Conservation (phyloP, 2,888 invertebrate genomes). For the Drosophila melanosoma region DNA sequence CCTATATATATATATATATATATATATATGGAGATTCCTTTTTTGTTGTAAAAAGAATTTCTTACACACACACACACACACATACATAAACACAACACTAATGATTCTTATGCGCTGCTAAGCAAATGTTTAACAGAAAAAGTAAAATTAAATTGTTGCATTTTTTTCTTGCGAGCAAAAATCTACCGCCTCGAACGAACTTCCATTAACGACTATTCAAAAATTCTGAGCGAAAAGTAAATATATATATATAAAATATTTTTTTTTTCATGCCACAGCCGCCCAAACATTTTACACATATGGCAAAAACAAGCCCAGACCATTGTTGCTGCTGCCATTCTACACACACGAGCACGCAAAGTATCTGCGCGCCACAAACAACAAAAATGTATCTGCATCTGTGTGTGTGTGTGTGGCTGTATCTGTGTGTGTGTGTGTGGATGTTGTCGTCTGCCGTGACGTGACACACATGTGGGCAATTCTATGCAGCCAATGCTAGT, state of each 20-base stretch:
- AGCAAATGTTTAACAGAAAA: constrained; percentile 47
- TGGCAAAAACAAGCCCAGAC: constrained; percentile 79
- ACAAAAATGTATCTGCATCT: constrained; percentile 29
- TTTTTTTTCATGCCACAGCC: constrained; percentile 50
- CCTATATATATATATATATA: constrained; percentile 6
- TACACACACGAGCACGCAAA: constrained; percentile 51
- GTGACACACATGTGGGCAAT: constrained; percentile 80
- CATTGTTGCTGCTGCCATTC: constrained; percentile 58
- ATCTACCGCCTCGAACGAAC: constrained; percentile 53
- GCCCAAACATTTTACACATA: constrained; percentile 78
- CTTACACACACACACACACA: constrained; percentile 6
- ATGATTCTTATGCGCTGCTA: constrained; percentile 53
- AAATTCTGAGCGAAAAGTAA: constrained; percentile 64
- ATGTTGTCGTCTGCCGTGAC: constrained; percentile 75
- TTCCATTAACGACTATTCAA: constrained; percentile 75
- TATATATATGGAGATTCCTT: constrained; percentile 5
- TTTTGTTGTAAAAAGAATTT: constrained; percentile 17
- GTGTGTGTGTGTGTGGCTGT: constrained; percentile 24
- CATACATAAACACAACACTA: constrained; percentile 32
- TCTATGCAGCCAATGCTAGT: constrained; percentile 65
- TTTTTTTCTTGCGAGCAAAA: constrained; percentile 10
- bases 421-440: constrained; percentile 35
- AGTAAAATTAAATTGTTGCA: constrained; percentile 8
- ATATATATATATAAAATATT: constrained; percentile 14
- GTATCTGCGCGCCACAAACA: constrained; percentile 37